phyloP scores from a whole-genome alignment of 2,888 invertebrate genomes.

The Pristionchus exspectatus region DNA sequence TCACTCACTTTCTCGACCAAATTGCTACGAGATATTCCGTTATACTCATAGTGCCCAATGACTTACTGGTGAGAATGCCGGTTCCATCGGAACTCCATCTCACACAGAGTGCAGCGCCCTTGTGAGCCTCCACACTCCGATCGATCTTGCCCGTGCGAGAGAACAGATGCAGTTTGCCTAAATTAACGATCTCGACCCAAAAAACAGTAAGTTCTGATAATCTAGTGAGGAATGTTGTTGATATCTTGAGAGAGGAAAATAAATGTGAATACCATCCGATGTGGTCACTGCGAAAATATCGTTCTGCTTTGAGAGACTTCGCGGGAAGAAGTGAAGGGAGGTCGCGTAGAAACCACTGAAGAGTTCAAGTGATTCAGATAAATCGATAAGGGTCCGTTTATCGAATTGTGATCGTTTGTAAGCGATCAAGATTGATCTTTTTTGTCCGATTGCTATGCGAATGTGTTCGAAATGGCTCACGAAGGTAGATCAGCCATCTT shows the following conservation, averaged over 20 bases:
- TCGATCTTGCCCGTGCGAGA: slow-evolving; percentile 93
- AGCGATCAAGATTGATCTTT: no score
- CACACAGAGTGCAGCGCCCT: slow-evolving; percentile 88
- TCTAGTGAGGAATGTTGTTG: no score
- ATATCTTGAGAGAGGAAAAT: no score
- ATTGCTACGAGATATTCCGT: no score
- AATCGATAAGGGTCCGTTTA: background rate
- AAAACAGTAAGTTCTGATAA: no score
- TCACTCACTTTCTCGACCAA: no score
- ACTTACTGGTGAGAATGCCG: slow-evolving; percentile 89
- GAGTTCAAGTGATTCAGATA: background rate
- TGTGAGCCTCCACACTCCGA: slow-evolving; percentile 92
- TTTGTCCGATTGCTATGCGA: no score
- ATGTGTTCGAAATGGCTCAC: slow-evolving; percentile 55
- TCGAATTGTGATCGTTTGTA: no score
- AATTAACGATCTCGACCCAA: background rate
- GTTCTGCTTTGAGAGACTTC: slow-evolving; percentile 58
- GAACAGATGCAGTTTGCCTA: slow-evolving; percentile 90
- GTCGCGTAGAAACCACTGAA: slow-evolving; percentile 65
- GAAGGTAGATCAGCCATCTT: slow-evolving; percentile 60
- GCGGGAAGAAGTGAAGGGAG: slow-evolving; percentile 64
- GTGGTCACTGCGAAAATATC: slow-evolving; percentile 66
- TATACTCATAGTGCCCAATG: no score
- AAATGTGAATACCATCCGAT: slow-evolving; percentile 67
- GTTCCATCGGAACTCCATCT: slow-evolving; percentile 96